Evolutionary conservation across 2,113 vertebrate genomes (phyloP), one percentile per base, ranked within the genome.

Genomic region (Ophthalmolycus amberensis): DNA sequence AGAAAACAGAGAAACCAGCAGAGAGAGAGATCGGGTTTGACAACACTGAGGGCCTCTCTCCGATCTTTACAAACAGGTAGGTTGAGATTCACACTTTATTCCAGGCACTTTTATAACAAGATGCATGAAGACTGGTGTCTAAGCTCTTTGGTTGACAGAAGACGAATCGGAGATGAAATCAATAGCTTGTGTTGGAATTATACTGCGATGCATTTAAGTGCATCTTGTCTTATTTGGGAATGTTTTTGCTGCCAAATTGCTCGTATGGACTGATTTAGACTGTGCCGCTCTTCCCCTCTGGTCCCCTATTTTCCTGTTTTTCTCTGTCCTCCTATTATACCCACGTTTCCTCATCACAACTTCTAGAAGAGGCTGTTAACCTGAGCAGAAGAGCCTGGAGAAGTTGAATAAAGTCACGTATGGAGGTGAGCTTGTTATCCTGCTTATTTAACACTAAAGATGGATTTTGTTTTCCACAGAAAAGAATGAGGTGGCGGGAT

Each of bases 391-490:
- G 32, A 83, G 48, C 38, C 40, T 14, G 32, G 6, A 77, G 42
- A 87, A 64, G 69, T 68, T 70, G 63, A 69, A 75, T 52, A 59
- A 71, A 62, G 60, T 76, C 52, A 9, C 44, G 50, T 70, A 42
- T 38, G 16, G 50, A 46, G 52, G 20, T 63, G 71, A n/a, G 42
- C 40, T 86, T 85, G 86, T 83, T 67, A 5, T 71, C 60, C 67
- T 64, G 67, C 79, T 85, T 67, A 32, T 85, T 84, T 75, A 50
- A 75, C 62, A 64, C 79, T 60, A 60, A 10, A 72, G 58, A 83
- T 42, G 71, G 83, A 88, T 86, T 44, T 85, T 80, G 2, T 29
- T 29, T 29, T 86, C 75, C 70, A 71, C 77, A 73, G 74, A 58
- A 68, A 48, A 88, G 77, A 79, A 85, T 20, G 77, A 74, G 78